Conservation (phyloP, 2,888 invertebrate genomes). For the Eurytoma adleriae region DNA sequence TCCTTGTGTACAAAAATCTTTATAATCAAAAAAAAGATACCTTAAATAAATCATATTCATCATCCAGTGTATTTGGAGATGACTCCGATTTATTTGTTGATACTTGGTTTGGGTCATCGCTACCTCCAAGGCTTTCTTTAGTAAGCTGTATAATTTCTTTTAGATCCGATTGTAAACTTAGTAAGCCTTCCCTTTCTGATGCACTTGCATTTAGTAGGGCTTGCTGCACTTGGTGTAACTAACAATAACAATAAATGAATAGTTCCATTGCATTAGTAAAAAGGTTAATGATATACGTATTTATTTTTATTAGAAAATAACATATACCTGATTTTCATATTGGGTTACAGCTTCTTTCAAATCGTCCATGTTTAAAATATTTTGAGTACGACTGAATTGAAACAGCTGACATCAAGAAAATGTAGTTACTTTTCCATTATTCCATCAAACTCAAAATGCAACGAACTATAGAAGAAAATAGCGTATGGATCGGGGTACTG, state of each 20-base stretch:
- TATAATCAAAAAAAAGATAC: conserved; percentile 71
- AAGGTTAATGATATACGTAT: background rate
- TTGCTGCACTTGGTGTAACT: conserved; percentile 82
- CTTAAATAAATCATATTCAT: conserved; percentile 85
- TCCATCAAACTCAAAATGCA: background rate
- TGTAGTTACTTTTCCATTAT: background rate
- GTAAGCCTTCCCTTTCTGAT: conserved; percentile 79
- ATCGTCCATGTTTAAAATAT: conserved; percentile 65
- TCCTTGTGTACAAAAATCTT: background rate
- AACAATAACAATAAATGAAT: conserved; percentile 48
- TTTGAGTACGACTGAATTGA: background rate
- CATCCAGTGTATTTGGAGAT: conserved; percentile 72
- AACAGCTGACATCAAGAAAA: conserved; percentile 10
- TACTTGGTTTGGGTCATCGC: conserved; percentile 63
- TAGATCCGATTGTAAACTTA: conserved; percentile 81
- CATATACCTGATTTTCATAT: conserved; percentile 69
- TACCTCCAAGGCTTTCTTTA: conserved; percentile 78
- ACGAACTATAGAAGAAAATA: background rate
- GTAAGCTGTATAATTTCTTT: conserved; percentile 84
- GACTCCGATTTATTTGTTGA: conserved; percentile 63
- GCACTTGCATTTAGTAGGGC: conserved; percentile 78
- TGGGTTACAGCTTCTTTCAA: conserved; percentile 66
- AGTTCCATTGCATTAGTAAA: background rate
- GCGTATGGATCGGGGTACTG: background rate
- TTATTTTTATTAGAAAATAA: conserved; percentile 9